A percentile compares a stretch with the other conserved stretches of the same genome.
These are phyloP conservation scores for Tragelaphus scriptus DNA, from an alignment of 2,113 vertebrate species.

Conservation along the genomic window DNA sequence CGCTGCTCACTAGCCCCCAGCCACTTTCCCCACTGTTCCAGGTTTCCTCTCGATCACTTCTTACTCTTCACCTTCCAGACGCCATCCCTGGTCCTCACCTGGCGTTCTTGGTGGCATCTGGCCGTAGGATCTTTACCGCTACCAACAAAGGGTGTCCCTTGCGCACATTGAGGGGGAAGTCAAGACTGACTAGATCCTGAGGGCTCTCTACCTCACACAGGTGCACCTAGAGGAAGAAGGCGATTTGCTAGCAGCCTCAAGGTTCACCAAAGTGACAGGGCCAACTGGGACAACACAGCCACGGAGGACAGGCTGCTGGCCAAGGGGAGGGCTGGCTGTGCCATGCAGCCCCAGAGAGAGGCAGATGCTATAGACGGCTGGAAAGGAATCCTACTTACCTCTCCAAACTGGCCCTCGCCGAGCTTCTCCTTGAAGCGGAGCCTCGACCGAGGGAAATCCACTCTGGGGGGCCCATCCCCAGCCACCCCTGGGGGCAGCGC, in stretches of 20 bases:
- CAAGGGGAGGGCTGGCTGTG: too few species aligned
- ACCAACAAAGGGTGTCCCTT: slow-evolving; percentile 92
- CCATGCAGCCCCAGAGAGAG: background rate
- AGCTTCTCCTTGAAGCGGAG: slow-evolving; percentile 94
- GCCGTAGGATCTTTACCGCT: slow-evolving; percentile 92
- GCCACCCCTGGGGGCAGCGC: slow-evolving; percentile 81
- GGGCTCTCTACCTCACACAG: slow-evolving; percentile 92
- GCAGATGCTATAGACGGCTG: background rate
- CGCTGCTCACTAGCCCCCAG: background rate
- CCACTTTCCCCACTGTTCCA: background rate
- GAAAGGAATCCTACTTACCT: slow-evolving; percentile 78
- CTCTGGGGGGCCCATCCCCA: slow-evolving; percentile 84
- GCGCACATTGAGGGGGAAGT: slow-evolving; percentile 88
- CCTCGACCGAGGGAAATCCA: slow-evolving; percentile 88
- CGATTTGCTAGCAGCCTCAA: too few species aligned
- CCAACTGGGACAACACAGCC: background rate
- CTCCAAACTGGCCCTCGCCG: slow-evolving; percentile 95
- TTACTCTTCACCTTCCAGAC: background rate
- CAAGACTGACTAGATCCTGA: slow-evolving; percentile 87
- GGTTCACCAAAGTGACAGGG: background rate
- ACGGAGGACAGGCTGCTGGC: background rate
- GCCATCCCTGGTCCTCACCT: slow-evolving; percentile 77
- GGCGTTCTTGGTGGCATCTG: slow-evolving; percentile 94
- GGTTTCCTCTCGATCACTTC: background rate
- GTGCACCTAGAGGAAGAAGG: slow-evolving; percentile 83